These are phyloP conservation scores for Tenthredo mesomela DNA, from an alignment of 2,888 invertebrate genomes.

Conservation along the genomic window DNA sequence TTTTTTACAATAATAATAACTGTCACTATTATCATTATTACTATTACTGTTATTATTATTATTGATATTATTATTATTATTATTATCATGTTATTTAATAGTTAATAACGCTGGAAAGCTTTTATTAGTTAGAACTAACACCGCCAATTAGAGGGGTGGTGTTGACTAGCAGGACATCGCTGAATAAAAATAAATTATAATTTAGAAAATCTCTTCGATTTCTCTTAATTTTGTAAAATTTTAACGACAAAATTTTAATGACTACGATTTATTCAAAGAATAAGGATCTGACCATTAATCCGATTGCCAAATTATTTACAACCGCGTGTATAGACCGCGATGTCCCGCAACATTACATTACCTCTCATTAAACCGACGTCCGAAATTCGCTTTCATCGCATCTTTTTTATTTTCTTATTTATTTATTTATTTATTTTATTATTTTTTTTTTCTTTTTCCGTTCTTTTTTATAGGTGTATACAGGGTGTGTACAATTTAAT, in stretches of 20 bases:
- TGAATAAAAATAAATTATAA: background rate
- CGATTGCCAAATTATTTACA: too few species aligned
- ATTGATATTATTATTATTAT: constrained; percentile 60
- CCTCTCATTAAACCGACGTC: constrained; percentile 33
- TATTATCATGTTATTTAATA: constrained; percentile 59
- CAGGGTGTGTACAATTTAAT: too few species aligned
- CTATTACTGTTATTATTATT: constrained; percentile 57
- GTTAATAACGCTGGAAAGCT: constrained; percentile 71
- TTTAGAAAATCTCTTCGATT: background rate
- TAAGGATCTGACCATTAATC: background rate
- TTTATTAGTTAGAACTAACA: constrained; percentile 74
- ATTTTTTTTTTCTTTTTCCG: background rate
- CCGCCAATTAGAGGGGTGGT: constrained; percentile 64
- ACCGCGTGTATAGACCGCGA: background rate
- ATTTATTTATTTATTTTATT: background rate
- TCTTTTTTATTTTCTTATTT: constrained; percentile 18
- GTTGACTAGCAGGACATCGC: constrained; percentile 41
- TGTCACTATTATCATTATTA: constrained; percentile 62
- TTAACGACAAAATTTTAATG: background rate
- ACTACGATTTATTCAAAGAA: background rate
- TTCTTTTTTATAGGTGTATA: background rate
- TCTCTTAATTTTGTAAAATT: background rate
- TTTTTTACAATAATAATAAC: constrained; percentile 62
- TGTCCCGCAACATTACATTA: constrained; percentile 19
- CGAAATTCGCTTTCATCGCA: background rate